Evolutionary conservation across 2,797 vertebrate genomes (phyloP).

Genomic region (Aplochiton taeniatus): DNA sequence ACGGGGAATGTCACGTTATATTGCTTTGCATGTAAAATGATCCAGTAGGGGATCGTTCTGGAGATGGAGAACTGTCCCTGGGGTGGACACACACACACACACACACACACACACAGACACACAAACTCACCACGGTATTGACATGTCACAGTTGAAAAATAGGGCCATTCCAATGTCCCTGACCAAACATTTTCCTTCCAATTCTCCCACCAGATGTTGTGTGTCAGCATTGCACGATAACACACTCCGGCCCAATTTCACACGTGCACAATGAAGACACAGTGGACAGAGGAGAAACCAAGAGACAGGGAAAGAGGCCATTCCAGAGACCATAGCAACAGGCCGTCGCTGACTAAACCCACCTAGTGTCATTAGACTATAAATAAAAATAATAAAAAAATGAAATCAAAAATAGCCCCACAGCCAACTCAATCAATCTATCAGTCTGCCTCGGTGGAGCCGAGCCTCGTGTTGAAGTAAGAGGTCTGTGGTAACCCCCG

Average conservation of each 20-base stretch:
- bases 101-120: background rate
- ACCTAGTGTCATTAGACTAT: background rate
- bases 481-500: too few species aligned
- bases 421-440: background rate
- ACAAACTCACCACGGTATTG: background rate
- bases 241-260: background rate
- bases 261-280: background rate
- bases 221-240: background rate
- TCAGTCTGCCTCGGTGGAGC: background rate
- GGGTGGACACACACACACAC: too few species aligned
- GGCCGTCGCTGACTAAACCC: background rate
- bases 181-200: background rate
- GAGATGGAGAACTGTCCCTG: too few species aligned
- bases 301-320: background rate
- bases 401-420: too few species aligned
- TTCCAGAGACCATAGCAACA: background rate
- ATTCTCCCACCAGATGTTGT: background rate
- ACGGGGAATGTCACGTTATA: too few species aligned
- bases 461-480: too few species aligned
- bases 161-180: background rate
- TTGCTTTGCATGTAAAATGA: too few species aligned
- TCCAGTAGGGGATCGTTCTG: too few species aligned
- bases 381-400: too few species aligned
- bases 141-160: too few species aligned
- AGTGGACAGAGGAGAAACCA: background rate